Conservation (phyloP, 1,140 invertebrate genomes). For the Listronotus oregonensis region DNA sequence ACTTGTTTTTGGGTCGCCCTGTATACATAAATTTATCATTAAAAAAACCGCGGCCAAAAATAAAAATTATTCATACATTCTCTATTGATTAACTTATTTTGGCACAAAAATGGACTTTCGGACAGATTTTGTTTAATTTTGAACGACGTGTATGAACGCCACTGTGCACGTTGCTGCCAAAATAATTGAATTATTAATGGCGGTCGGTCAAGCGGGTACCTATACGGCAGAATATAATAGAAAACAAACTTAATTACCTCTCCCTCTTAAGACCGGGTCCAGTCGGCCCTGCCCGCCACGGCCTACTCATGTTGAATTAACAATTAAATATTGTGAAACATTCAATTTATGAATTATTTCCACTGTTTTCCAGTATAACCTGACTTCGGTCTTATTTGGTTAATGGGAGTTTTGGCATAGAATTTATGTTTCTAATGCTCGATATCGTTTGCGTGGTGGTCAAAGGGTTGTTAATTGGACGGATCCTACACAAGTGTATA, state of each 20-base stretch:
- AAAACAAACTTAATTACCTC: conserved; percentile 57
- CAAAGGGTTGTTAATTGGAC: no score
- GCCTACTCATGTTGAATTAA: conserved; percentile 54
- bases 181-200: conserved; percentile 54
- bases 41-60: no score
- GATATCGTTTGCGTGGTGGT: no score
- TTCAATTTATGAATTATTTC: conserved; percentile 57
- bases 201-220: conserved; percentile 52
- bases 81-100: no score
- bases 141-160: not conserved
- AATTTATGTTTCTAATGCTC: no score
- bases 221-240: conserved; percentile 54
- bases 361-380: conserved; percentile 14
- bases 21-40: no score
- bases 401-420: not conserved
- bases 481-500: no score
- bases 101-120: no score
- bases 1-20: no score
- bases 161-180: conserved; percentile 9
- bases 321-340: conserved; percentile 53
- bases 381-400: conserved; percentile 1
- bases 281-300: conserved; percentile 40
- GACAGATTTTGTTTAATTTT: no score
- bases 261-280: conserved; percentile 47
- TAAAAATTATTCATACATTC: no score